Percentiles rank a stretch among this genome's conserved stretches.
Conservation (phyloP, 2,113 vertebrate genomes). For the Emydocephalus ijimae region DNA sequence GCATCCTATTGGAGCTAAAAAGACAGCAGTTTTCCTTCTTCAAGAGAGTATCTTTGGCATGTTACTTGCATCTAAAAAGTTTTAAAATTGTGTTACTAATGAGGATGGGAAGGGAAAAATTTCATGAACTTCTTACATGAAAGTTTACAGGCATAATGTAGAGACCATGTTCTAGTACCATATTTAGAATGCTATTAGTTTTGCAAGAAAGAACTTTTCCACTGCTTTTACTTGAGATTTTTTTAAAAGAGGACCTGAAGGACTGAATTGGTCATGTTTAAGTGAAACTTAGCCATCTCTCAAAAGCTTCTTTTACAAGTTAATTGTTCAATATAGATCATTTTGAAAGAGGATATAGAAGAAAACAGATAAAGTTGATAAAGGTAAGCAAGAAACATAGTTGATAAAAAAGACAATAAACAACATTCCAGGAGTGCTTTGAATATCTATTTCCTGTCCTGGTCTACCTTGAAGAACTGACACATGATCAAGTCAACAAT, state of each 20-base stretch:
- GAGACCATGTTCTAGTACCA: background rate
- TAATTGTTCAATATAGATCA: background rate
- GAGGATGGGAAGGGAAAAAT: background rate
- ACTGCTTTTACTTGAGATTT: background rate
- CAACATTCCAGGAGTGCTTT: background rate
- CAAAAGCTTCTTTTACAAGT: background rate
- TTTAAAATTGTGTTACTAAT: background rate
- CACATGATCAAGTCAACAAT: background rate
- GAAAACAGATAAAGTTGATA: background rate
- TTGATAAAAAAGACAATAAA: background rate
- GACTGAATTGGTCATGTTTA: background rate
- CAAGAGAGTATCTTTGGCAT: background rate
- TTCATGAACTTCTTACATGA: background rate
- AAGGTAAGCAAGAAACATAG: background rate
- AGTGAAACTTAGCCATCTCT: background rate
- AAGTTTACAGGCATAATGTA: background rate
- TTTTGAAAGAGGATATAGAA: background rate
- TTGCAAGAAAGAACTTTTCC: background rate
- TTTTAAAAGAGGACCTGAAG: background rate
- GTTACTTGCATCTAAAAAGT: background rate
- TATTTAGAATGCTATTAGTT: background rate
- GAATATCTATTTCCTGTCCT: background rate
- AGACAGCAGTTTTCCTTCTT: background rate
- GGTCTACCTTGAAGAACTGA: background rate
- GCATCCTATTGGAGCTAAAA: background rate